Evolutionary conservation across 2,113 vertebrate species (phyloP).

Genomic region (Rhinopomastus cyanomelas): DNA sequence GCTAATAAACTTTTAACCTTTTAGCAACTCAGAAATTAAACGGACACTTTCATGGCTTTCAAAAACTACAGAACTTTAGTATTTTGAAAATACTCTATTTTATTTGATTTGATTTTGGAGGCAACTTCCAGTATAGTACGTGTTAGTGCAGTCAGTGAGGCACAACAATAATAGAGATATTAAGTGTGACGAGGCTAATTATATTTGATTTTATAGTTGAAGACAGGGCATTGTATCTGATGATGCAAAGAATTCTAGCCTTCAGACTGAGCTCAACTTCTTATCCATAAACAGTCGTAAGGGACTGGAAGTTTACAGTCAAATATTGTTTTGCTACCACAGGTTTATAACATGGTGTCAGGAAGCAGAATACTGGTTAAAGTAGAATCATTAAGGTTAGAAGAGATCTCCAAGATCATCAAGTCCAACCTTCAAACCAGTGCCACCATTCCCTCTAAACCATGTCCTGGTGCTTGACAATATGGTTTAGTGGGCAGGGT

Average conservation of each 20-base stretch:
- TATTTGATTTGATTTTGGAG: neutral
- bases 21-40: neutral
- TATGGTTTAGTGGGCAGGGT: too few species aligned
- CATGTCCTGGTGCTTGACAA: too few species aligned
- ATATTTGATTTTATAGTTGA: neutral
- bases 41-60: neutral
- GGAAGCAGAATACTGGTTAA: neutral
- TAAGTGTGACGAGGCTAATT: neutral
- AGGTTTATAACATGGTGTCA: neutral
- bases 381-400: neutral
- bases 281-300: neutral
- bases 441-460: too few species aligned
- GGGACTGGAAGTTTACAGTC: neutral
- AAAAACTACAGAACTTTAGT: neutral
- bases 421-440: too few species aligned
- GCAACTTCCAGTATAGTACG: neutral
- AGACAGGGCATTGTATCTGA: neutral
- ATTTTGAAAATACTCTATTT: neutral
- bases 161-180: neutral
- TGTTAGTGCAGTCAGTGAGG: neutral
- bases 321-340: neutral
- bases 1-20: slow-evolving; percentile 52
- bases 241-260: neutral
- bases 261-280: neutral
- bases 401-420: too few species aligned